Base-by-base conservation (phyloP, 1,140 invertebrate species). In the Solenopsis invicta region DNA sequence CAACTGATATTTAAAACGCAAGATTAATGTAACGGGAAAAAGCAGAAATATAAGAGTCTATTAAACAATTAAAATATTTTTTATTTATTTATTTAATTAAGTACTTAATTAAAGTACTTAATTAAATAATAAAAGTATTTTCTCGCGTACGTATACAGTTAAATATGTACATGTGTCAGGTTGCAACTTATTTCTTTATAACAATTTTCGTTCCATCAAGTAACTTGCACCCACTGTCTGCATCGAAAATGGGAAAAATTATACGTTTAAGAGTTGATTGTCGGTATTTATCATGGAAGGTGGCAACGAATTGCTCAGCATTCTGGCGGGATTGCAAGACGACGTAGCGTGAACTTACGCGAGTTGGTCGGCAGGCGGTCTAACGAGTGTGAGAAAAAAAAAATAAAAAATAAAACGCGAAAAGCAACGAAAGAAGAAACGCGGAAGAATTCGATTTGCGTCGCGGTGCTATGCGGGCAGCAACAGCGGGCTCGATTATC, bases 401-500 rank as follows among this genome's bases (percentile, higher is more conserved):
- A 72, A 56, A 52, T 52, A 80, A 62, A 71, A 80, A 62, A 71
- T 24, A 69, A 56, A 74, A 21, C 24, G 29, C 64, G 13, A n/a
- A 66, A 74, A 48, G 77, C 76, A 78, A 54, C 75, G 75, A 45
- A 71, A 74, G 54, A 84, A 84, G 80, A 75, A 84, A 84, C 69
- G 69, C 54, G 45, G 61, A 74, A 86, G 61, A 85, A 90, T 90
- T 90, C 86, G 89, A 90, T 90, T 91, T 87, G 72, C 77, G 85
- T 77, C 62, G 74, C 82, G 86, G 56, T 37, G 52, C 59, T 54
- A 16, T 29, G 34, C 61, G 61, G 54, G 61, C 12, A 52, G 52
- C 78, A 86, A 87, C 82, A 41, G 76, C 62, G 41, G 76, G 72
- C 87, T 85, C 87, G 90, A 85, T 92, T 92, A 92, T 87, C 75